Conservation (phyloP, 2,888 invertebrate genomes). For the Rhodophaea formosa region DNA sequence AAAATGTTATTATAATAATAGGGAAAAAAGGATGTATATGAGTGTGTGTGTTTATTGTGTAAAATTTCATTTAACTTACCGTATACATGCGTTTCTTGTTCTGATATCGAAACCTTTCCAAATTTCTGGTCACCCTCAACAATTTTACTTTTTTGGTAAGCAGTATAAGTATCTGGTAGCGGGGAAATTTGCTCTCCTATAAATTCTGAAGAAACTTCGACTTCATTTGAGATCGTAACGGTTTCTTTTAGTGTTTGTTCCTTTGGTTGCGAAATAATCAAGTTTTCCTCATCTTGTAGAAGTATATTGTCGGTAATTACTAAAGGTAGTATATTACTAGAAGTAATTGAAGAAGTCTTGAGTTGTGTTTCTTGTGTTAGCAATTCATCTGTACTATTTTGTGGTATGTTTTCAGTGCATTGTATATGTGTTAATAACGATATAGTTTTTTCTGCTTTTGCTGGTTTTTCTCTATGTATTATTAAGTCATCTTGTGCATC, state of each 20-base stretch:
- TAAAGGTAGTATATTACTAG: constrained; percentile 56
- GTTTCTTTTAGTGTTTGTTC: constrained; percentile 51
- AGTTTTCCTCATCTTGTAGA: constrained; percentile 62
- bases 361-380: constrained; percentile 40
- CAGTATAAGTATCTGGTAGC: constrained; percentile 39
- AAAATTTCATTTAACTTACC: constrained; percentile 47
- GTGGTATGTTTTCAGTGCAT: constrained; percentile 60
- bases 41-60: neutral
- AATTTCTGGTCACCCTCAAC: constrained; percentile 39
- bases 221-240: constrained; percentile 53
- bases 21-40: neutral
- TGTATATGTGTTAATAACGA: constrained; percentile 61
- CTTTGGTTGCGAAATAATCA: constrained; percentile 47
- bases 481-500: constrained; percentile 46
- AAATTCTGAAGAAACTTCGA: constrained; percentile 57
- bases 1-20: neutral
- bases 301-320: constrained; percentile 60
- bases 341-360: constrained; percentile 49
- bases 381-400: constrained; percentile 51
- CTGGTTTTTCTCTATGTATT: constrained; percentile 42
- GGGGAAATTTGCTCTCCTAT: constrained; percentile 54
- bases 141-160: constrained; percentile 47
- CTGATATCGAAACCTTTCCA: constrained; percentile 50
- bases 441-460: constrained; percentile 49
- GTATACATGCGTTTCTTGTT: constrained; percentile 51